Percentiles rank a stretch among this genome's conserved stretches.
These are phyloP conservation scores for Lethocerus indicus DNA, from an alignment of 1,140 invertebrate species.

Conservation along the genomic window DNA sequence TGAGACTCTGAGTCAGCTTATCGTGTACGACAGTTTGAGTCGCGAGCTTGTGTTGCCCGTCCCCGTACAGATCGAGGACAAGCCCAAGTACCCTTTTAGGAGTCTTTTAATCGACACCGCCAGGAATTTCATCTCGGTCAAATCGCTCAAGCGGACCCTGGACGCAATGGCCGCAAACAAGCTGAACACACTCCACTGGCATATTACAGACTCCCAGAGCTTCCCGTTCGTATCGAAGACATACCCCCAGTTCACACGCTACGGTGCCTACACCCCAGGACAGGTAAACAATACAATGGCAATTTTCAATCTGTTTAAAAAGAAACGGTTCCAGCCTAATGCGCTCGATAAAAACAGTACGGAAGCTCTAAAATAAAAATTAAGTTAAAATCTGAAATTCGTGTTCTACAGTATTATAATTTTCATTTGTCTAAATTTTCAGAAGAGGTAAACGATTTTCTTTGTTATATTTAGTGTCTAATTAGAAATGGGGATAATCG, in stretches of 20 bases:
- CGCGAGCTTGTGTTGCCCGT: constrained; percentile 38
- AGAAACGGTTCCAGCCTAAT: too few relatives aligned
- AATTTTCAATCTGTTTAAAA: too few relatives aligned
- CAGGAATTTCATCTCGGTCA: constrained; percentile 50
- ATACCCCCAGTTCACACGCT: constrained; percentile 44
- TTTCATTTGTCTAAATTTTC: too few relatives aligned
- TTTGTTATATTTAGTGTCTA: too few relatives aligned
- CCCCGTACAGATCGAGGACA: constrained; percentile 42
- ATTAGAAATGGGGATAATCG: too few relatives aligned
- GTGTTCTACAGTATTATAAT: too few relatives aligned
- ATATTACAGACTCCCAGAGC: constrained; percentile 76
- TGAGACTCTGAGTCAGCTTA: constrained; percentile 61
- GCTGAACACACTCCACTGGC: constrained; percentile 76
- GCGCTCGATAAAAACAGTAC: too few relatives aligned
- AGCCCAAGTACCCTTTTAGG: constrained; percentile 53
- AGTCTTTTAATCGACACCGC: constrained; percentile 61
- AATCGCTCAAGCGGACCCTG: constrained; percentile 49
- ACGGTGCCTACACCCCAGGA: constrained; percentile 48
- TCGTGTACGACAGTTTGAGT: constrained; percentile 47
- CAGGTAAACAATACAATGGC: too few relatives aligned
- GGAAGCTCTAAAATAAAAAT: too few relatives aligned
- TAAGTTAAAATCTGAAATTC: too few relatives aligned
- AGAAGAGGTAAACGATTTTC: too few relatives aligned
- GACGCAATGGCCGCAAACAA: constrained; percentile 68
- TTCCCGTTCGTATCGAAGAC: constrained; percentile 58